Percentiles rank a stretch among this genome's conserved stretches.
These are phyloP conservation scores for Heliothis subflexa DNA, from an alignment of 1,140 invertebrate genomes.

Conservation along the genomic window DNA sequence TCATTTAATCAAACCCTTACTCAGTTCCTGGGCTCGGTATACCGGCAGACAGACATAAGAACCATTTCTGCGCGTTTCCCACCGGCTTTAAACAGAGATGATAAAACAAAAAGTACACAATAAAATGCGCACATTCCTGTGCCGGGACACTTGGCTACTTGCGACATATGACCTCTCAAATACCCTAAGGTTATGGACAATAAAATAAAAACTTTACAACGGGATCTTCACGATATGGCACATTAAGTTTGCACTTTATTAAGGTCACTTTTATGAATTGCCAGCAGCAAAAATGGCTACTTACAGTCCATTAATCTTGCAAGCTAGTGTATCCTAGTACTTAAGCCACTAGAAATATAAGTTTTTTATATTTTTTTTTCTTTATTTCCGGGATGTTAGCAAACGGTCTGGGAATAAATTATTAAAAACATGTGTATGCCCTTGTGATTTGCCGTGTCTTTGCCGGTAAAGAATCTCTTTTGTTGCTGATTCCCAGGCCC, in stretches of 20 bases:
- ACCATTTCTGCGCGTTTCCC: too few species aligned
- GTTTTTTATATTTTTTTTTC: not conserved
- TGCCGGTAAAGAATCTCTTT: not conserved
- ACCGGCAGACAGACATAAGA: too few species aligned
- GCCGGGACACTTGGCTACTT: too few species aligned
- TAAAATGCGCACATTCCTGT: not conserved
- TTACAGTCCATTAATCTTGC: conserved; percentile 16
- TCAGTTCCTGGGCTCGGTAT: too few species aligned
- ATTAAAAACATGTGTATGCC: not conserved
- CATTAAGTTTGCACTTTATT: conserved; percentile 41
- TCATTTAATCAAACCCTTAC: too few species aligned
- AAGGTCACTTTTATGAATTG: conserved; percentile 37
- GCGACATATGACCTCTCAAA: conserved; percentile 1
- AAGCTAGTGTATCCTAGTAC: conserved; percentile 2
- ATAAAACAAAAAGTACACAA: conserved; percentile 4
- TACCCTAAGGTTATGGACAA: conserved; percentile 8
- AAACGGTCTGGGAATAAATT: not conserved
- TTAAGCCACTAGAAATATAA: conserved; percentile 8
- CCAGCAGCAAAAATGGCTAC: conserved; percentile 8
- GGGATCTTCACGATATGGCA: conserved; percentile 18
- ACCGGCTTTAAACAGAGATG: too few species aligned
- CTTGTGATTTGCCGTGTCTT: not conserved
- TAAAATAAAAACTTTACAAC: conserved; percentile 45
- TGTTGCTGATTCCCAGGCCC: not conserved
- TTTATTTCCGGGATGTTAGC: conserved; percentile 12